Conservation (phyloP, 2,888 invertebrate genomes). For the Keiferia lycopersicella region DNA sequence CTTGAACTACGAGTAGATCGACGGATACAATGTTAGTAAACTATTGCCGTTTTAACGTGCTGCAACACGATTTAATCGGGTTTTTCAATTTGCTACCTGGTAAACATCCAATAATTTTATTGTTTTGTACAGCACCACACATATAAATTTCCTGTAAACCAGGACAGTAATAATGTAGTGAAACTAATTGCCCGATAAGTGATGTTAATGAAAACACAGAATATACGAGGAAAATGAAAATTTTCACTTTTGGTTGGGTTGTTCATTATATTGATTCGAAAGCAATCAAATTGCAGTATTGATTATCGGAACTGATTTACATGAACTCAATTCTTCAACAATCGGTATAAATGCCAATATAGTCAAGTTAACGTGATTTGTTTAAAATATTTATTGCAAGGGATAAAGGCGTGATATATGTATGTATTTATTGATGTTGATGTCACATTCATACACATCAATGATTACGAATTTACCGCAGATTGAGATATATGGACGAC, state of each 20-base stretch:
- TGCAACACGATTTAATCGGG: not conserved
- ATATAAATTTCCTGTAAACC: not conserved
- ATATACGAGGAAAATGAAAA: too few relatives aligned
- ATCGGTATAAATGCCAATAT: too few relatives aligned
- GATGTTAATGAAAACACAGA: not conserved
- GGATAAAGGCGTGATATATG: too few relatives aligned
- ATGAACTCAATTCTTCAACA: not conserved
- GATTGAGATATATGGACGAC: too few relatives aligned
- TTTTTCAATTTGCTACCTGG: slow-evolving; percentile 5
- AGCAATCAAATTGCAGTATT: not conserved
- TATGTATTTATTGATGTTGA: too few relatives aligned
- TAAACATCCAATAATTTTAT: slow-evolving; percentile 4
- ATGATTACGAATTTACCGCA: too few relatives aligned
- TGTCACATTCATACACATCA: too few relatives aligned
- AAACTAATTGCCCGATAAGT: not conserved
- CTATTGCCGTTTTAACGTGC: slow-evolving; percentile 49
- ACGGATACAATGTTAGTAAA: slow-evolving; percentile 56
- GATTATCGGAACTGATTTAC: not conserved
- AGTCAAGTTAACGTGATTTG: too few relatives aligned
- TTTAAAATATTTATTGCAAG: too few relatives aligned
- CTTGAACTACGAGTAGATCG: slow-evolving; percentile 67
- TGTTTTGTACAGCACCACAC: not conserved
- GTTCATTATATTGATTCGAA: not conserved
- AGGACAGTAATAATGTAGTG: not conserved
- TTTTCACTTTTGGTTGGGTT: not conserved